These are phyloP conservation scores for Apotomis betuletana DNA, from an alignment of 2,888 invertebrate genomes.

Conservation along the genomic window DNA sequence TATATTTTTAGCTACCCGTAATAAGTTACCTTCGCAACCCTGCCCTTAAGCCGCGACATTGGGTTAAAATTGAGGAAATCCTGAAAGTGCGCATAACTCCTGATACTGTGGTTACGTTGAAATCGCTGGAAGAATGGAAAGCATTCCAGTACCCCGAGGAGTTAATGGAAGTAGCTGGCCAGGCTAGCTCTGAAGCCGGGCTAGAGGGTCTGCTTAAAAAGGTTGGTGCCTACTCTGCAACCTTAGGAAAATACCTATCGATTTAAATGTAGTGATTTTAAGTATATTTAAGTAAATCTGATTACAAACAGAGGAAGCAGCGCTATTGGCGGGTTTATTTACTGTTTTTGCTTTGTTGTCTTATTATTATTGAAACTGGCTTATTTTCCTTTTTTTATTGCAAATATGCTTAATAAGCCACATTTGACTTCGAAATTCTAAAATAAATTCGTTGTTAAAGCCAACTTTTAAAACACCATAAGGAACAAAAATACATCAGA, in stretches of 20 bases:
- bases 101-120: constrained; percentile 86
- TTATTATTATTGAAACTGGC: too few species aligned
- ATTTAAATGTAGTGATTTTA: too few species aligned
- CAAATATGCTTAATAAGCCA: too few species aligned
- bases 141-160: constrained; percentile 89
- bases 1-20: constrained; percentile 85
- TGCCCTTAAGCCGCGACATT: constrained; percentile 90
- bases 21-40: constrained; percentile 92
- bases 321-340: too few species aligned
- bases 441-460: too few species aligned
- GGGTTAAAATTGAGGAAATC: constrained; percentile 91
- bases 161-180: constrained; percentile 92
- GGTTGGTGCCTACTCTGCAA: constrained; percentile 63
- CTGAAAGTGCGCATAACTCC: constrained; percentile 89
- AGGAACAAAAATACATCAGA: too few species aligned
- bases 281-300: too few species aligned
- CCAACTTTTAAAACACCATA: too few species aligned
- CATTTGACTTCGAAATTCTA: too few species aligned
- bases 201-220: constrained; percentile 91
- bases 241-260: neutral
- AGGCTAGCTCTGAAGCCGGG: constrained; percentile 94
- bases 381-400: too few species aligned
- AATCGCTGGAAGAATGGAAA: constrained; percentile 87
- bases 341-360: too few species aligned
- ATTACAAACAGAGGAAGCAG: too few species aligned